These are phyloP conservation scores for Thrips palmi DNA, from an alignment of 1,140 invertebrate species.

Conservation along the genomic window DNA sequence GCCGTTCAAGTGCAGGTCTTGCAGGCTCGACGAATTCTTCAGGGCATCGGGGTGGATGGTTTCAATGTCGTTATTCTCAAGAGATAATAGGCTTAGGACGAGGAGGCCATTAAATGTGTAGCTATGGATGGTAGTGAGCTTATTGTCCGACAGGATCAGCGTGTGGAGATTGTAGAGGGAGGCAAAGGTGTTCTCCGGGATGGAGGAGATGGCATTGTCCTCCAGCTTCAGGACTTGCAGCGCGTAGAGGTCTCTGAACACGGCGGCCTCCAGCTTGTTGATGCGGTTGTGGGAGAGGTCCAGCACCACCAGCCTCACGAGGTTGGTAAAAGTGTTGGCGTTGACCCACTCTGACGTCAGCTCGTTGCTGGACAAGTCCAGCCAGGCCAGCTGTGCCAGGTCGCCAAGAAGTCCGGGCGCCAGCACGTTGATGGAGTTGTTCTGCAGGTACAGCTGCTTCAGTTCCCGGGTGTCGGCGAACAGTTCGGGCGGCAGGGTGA, in stretches of 20 bases:
- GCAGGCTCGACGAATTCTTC: slow-evolving; percentile 62
- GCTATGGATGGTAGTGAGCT: slow-evolving; percentile 53
- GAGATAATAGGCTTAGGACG: slow-evolving; percentile 53
- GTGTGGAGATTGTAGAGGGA: slow-evolving; percentile 66
- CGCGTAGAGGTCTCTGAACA: slow-evolving; percentile 63
- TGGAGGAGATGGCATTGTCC: slow-evolving; percentile 61
- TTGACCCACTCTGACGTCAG: slow-evolving; percentile 75
- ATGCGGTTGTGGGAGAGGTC: slow-evolving; percentile 69
- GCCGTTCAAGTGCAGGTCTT: slow-evolving; percentile 74
- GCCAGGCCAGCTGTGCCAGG: slow-evolving; percentile 54
- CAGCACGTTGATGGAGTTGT: slow-evolving; percentile 71
- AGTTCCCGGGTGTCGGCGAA: slow-evolving; percentile 62
- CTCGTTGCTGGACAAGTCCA: slow-evolving; percentile 74
- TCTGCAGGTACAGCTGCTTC: slow-evolving; percentile 64
- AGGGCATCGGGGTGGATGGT: slow-evolving; percentile 61
- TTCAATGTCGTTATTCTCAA: slow-evolving; percentile 68
- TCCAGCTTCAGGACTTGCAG: slow-evolving; percentile 64
- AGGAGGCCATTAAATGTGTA: slow-evolving; percentile 59
- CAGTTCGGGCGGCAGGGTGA: slow-evolving; percentile 61
- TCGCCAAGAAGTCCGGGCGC: slow-evolving; percentile 71
- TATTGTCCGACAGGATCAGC: slow-evolving; percentile 70
- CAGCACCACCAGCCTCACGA: slow-evolving; percentile 59
- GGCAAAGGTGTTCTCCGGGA: slow-evolving; percentile 66
- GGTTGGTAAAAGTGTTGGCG: slow-evolving; percentile 63
- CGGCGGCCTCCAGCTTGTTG: slow-evolving; percentile 51